Conservation (phyloP, 2,797 vertebrate species). For the Acanthurus tractus region DNA sequence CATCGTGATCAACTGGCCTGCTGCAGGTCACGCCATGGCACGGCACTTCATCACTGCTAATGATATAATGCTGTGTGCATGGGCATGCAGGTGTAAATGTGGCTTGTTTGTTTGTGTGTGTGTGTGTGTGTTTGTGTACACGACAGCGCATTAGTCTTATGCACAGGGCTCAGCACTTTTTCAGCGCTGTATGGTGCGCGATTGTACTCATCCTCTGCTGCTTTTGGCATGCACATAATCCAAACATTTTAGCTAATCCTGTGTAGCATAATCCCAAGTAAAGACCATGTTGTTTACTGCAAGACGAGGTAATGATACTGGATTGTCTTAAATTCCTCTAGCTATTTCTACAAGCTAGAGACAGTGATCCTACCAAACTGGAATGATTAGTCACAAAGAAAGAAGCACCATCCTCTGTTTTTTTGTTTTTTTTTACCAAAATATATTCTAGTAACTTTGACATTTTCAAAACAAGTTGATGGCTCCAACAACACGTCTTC, state of each 20-base stretch:
- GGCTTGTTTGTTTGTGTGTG: neutral
- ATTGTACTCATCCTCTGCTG: conserved; percentile 1
- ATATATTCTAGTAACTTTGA: neutral
- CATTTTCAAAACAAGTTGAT: neutral
- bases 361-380: conserved; percentile 52
- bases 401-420: conserved; percentile 17
- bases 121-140: conserved; percentile 9
- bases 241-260: conserved; percentile 37
- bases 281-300: conserved; percentile 45
- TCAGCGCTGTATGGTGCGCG: conserved; percentile 10
- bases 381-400: conserved; percentile 36
- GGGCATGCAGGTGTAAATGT: conserved; percentile 30
- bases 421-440: neutral
- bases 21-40: conserved; percentile 61
- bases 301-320: conserved; percentile 32
- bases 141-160: neutral
- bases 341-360: conserved; percentile 41
- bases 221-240: conserved; percentile 11
- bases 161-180: neutral
- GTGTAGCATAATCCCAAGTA: conserved; percentile 38
- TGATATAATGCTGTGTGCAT: conserved; percentile 56
- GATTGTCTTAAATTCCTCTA: conserved; percentile 49
- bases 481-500: neutral
- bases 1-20: conserved; percentile 59
- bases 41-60: conserved; percentile 71